These are phyloP conservation scores for Apamea epomidion DNA, from an alignment of 2,888 invertebrate species.

Conservation along the genomic window DNA sequence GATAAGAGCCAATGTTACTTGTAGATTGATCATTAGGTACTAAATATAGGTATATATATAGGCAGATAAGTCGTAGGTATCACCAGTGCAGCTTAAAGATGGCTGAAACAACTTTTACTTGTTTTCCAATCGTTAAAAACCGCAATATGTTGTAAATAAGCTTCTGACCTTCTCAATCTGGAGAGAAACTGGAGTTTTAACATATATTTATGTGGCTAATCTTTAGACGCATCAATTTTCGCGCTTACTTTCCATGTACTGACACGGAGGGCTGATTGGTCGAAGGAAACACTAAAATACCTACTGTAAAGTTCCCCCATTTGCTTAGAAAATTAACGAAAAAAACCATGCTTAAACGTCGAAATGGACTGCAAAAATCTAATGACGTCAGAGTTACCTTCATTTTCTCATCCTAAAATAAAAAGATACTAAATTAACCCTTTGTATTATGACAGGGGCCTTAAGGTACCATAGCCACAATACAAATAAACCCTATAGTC, in stretches of 20 bases:
- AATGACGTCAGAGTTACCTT: rapidly evolving
- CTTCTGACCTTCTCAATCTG: background rate
- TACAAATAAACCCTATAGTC: slow-evolving; percentile 57
- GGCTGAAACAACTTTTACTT: slow-evolving; percentile 43
- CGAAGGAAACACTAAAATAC: background rate
- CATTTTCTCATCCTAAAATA: background rate
- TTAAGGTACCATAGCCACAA: slow-evolving; percentile 24
- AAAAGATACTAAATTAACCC: background rate
- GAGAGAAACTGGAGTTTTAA: slow-evolving; percentile 13
- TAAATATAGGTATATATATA: slow-evolving; percentile 18
- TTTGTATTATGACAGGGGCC: background rate
- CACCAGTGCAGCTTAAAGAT: slow-evolving; percentile 44
- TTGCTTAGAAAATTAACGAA: background rate
- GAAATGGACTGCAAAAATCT: rapidly evolving
- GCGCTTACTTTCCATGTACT: rapidly evolving
- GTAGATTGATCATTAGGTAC: slow-evolving; percentile 39
- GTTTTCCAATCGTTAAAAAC: slow-evolving; percentile 10
- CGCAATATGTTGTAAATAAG: background rate
- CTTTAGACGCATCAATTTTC: background rate
- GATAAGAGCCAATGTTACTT: slow-evolving; percentile 64
- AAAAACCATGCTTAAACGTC: rapidly evolving
- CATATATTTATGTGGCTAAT: background rate
- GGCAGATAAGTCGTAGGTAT: slow-evolving; percentile 29
- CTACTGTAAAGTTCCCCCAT: background rate
- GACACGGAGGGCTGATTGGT: rapidly evolving